Evolutionary conservation across 2,797 vertebrate genomes (phyloP).

Genomic region (Liasis olivaceus): DNA sequence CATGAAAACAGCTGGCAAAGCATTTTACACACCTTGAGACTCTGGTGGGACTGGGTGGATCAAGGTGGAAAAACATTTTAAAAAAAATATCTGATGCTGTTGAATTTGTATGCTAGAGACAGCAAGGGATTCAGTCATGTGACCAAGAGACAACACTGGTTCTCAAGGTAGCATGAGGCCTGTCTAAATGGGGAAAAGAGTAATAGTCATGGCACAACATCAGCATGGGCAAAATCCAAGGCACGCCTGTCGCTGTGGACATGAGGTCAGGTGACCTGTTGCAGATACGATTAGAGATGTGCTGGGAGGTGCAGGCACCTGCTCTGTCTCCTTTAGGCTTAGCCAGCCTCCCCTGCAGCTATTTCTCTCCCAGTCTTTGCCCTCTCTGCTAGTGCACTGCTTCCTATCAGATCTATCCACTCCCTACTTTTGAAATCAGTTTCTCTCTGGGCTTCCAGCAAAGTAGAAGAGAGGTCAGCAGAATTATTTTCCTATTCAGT

Average conservation of each 20-base stretch:
- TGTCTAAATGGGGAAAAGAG: not conserved
- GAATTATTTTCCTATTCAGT: not conserved
- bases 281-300: not conserved
- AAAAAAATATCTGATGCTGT: not conserved
- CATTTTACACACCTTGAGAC: not conserved
- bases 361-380: not conserved
- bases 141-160: not conserved
- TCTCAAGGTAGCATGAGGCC: not conserved
- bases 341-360: not conserved
- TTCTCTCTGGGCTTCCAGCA: not conserved
- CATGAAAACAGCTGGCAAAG: not conserved
- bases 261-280: not conserved
- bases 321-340: not conserved
- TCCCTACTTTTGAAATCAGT: not conserved
- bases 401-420: not conserved
- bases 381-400: not conserved
- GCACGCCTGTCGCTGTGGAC: not conserved
- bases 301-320: not conserved
- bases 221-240: not conserved
- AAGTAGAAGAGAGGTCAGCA: not conserved
- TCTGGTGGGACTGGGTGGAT: not conserved
- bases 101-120: not conserved
- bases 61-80: not conserved
- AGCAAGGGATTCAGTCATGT: not conserved
- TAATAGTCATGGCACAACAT: not conserved